Evolutionary conservation across 64 coral and sea anemone genomes (phyloP), one percentile per base, ranked within the genome.

Genomic region (Astreopora myriophthalma): DNA sequence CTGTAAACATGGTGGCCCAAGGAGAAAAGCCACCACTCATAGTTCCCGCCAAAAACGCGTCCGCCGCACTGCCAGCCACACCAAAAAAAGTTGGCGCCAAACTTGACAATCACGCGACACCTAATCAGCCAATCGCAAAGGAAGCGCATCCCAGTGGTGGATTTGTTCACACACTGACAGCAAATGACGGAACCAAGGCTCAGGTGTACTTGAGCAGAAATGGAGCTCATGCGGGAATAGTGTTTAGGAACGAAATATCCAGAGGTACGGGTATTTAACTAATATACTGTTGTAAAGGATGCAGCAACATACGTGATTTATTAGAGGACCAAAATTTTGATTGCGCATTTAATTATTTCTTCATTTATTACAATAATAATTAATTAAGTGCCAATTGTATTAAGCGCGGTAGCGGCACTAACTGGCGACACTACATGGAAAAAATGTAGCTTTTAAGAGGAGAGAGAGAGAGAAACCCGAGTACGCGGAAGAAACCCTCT

Each of bases 221-320:
- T 91, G 95, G 95, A 51, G 95, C 74, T 48, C 95, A 97, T 68
- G 95, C 95, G 20, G 91, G 95, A n/a, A 89, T 97, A 79, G 95
- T 97, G 23, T 97, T 90, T 24, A 89, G 95, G 28, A 76, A 97
- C 75, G 25, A 97, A 27, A 97, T 97, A 80, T 94, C 46, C 26
- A 79, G 92, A 85, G 95, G 95, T 97, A 87, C 29, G 23, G 34
- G 71, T 74, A 14, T 24, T 51, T 37, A 49, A 19, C 28, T 22
- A 38, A 28, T 64, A 27, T 6, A 36, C 14, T 8, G 77, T 42
- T 44, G 17, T 36, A 10, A 78, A 78, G n/a, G n/a, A n/a, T n/a
- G n/a, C n/a, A n/a, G n/a, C n/a, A n/a, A n/a, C n/a, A n/a, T n/a
- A n/a, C n/a, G n/a, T n/a, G n/a, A n/a, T n/a, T n/a, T n/a, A n/a